Base-by-base conservation (phyloP, 2,113 vertebrate genomes). In the Callospermophilus lateralis region DNA sequence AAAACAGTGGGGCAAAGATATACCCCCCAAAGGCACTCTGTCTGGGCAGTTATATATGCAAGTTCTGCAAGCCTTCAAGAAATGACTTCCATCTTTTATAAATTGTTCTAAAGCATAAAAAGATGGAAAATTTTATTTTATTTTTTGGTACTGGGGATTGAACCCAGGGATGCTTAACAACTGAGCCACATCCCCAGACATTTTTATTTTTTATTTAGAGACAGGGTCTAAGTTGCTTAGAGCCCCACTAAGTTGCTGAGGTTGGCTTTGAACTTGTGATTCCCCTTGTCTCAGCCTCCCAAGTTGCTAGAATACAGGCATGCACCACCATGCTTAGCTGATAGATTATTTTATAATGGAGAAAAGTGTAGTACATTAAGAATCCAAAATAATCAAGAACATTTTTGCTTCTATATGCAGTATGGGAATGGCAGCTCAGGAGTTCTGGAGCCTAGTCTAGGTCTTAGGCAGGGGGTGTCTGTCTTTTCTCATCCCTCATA, bases 41-140 rank as follows among this genome's bases (percentile, higher is more conserved):
- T 70, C 74, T 68, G 48, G 53, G 4, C 0, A 2, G 22, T 93
- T 96, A 12, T 58, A 83, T 32, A 88, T 68, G 30, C 30, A 85
- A 95, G 13, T 83, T 91, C 37, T 86, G 34, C 37, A 70, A 96
- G 77, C 19, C 55, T 87, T 90, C 10, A 95, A 86, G 32, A 97
- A 93, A 13, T 55, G 81, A 79, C 37, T 93, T 94, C 48, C 12
- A 58, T 87, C 53, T 84, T 76, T 92, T 89, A 68, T 90, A 84
- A 94, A 94, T 72, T 91, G 11, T 70, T 45, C 30, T 15, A 79
- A 84, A 84, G 67, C 30, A 81, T 70, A 95, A 90, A 45, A 58
- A 67, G 1, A 58, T 34, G 74, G 12, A 84, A 95, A 78, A 70
- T 58, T 58, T 58, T 58, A 58, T 58, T 58, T 58, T 58, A 58